Evolutionary conservation across 2,797 vertebrate genomes (phyloP).

Genomic region (Erpetoichthys calabaricus): DNA sequence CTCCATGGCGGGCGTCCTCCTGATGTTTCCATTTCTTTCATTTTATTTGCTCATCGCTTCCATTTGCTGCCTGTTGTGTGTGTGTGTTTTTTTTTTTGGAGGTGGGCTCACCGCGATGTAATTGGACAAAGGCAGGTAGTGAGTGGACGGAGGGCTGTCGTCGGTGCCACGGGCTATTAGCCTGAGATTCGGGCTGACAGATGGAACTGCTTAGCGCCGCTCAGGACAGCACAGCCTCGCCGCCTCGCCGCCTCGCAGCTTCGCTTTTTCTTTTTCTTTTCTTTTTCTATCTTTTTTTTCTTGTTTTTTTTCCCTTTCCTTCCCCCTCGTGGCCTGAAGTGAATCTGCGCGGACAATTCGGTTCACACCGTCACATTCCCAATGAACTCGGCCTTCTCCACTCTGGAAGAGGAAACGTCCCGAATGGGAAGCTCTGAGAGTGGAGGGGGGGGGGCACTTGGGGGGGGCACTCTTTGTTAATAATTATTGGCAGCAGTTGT

Average conservation of each 20-base stretch:
- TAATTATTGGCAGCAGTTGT: too few species aligned
- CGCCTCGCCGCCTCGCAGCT: too few species aligned
- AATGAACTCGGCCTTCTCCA: too few species aligned
- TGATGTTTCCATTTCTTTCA: constrained; percentile 11
- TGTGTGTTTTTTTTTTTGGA: constrained; percentile 40
- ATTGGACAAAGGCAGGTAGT: constrained; percentile 85
- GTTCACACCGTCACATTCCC: too few species aligned
- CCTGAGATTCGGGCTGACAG: constrained; percentile 85
- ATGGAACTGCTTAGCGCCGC: constrained; percentile 94
- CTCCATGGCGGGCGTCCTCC: constrained; percentile 13
- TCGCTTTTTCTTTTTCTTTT: constrained; percentile 23
- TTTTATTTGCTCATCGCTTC: not conserved
- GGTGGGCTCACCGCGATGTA: constrained; percentile 71
- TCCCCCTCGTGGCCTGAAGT: constrained; percentile 18
- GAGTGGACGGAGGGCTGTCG: constrained; percentile 58
- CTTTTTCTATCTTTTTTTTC: constrained; percentile 53
- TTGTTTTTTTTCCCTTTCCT: constrained; percentile 41
- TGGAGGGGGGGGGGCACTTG: not conserved
- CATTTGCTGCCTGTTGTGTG: constrained; percentile 25
- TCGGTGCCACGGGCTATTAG: constrained; percentile 80
- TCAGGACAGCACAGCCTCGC: constrained; percentile 68
- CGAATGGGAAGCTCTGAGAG: not conserved
- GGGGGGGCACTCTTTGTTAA: too few species aligned
- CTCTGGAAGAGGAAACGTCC: not conserved
- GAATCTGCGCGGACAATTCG: constrained; percentile 11